These are phyloP conservation scores for Oscheius sp. DNA, from an alignment of 2,888 invertebrate species.

Conservation along the genomic window DNA sequence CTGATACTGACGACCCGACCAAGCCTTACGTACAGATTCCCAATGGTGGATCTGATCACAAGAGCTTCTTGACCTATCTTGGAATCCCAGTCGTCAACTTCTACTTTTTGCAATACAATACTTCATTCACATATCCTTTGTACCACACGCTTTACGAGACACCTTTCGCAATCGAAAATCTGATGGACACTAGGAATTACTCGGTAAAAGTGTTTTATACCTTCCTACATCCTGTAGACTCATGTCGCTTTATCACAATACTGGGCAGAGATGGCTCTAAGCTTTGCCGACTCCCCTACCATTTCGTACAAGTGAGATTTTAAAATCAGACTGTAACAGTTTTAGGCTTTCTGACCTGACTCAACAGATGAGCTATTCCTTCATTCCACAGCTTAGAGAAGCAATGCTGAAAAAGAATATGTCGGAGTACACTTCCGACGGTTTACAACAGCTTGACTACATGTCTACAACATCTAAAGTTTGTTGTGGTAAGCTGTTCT, in stretches of 20 bases:
- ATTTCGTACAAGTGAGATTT: conserved; percentile 73
- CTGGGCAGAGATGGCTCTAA: conserved; percentile 73
- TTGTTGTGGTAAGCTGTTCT: neutral
- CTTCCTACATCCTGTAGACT: conserved; percentile 46
- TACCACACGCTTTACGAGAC: conserved; percentile 73
- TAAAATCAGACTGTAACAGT: neutral
- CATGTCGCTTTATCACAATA: conserved; percentile 73
- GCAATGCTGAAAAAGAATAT: conserved; percentile 1
- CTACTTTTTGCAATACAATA: conserved; percentile 38
- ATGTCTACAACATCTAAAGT: conserved; percentile 14
- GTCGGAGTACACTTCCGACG: conserved; percentile 27
- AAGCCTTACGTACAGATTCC: conserved; percentile 9
- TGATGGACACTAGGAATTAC: conserved; percentile 62
- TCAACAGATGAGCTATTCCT: conserved; percentile 5
- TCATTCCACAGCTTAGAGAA: conserved; percentile 19
- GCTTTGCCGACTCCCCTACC: conserved; percentile 74
- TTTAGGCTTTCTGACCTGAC: conserved; percentile 23
- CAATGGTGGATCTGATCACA: conserved; percentile 74
- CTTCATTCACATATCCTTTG: conserved; percentile 59
- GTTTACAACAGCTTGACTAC: conserved; percentile 23
- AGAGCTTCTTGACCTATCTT: conserved; percentile 74
- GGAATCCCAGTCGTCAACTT: conserved; percentile 74
- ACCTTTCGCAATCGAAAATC: conserved; percentile 66
- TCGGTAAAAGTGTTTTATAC: conserved; percentile 30
- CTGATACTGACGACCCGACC: neutral